Conservation (phyloP, 2,888 invertebrate genomes). For the Bruchidius siliquastri region DNA sequence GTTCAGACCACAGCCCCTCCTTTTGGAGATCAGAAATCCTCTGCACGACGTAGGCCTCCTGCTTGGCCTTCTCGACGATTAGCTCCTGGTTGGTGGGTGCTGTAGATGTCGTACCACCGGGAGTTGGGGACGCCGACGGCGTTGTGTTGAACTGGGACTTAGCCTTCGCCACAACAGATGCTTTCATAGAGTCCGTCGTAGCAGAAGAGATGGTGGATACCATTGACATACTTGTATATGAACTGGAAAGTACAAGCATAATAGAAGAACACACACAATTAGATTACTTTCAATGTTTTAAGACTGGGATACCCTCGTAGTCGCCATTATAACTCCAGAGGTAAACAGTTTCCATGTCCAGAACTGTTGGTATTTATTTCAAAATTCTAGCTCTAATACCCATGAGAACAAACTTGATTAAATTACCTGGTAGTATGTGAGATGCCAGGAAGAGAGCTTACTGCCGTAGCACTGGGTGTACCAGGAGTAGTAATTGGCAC, state of each 20-base stretch:
- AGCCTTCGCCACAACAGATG: constrained; percentile 19
- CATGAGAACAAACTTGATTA: neutral
- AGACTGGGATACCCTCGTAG: too few relatives aligned
- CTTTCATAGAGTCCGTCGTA: constrained; percentile 13
- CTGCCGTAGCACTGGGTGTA: constrained; percentile 41
- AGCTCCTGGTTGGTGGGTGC: constrained; percentile 58
- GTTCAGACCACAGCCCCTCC: constrained; percentile 92
- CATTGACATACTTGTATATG: constrained; percentile 12
- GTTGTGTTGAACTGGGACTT: neutral
- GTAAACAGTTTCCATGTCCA: too few relatives aligned
- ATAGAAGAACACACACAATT: too few relatives aligned
- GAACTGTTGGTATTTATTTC: too few relatives aligned
- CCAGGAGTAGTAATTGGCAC: constrained; percentile 31
- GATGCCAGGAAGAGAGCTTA: constrained; percentile 43
- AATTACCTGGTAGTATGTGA: constrained; percentile 22
- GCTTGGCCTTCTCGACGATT: constrained; percentile 81
- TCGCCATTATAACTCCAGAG: too few relatives aligned
- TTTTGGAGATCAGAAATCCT: constrained; percentile 87
- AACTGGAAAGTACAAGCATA: neutral
- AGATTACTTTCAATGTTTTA: too few relatives aligned
- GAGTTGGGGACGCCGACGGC: constrained; percentile 24
- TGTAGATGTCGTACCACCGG: constrained; percentile 19
- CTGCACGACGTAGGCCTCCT: constrained; percentile 92
- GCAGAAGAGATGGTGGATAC: constrained; percentile 8
- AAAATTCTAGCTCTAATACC: too few relatives aligned